Base-by-base conservation (phyloP, 2,888 invertebrate species). In the Ochropacha duplaris region DNA sequence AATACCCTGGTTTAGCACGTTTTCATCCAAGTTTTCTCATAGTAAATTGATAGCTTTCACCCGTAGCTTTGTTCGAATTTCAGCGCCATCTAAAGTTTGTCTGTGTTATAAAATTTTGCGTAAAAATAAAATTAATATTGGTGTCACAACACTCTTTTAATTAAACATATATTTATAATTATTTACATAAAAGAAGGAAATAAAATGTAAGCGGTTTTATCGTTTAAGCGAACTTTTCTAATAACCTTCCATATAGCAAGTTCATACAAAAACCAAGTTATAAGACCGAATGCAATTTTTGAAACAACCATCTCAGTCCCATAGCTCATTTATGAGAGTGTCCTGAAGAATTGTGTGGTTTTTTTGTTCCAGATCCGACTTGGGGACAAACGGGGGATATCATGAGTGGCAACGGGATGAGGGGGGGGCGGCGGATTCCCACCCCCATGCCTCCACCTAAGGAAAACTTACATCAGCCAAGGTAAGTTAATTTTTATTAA, bases 381-480 rank as follows among this genome's bases (percentile, higher is more conserved):
- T 66, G 64, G 75, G 71, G 70, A 76, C 75, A 75, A 73, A 77
- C 60, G 71, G 66, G 63, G 74, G 44, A 5, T 65, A 71, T 69
- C 74, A 90, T 91, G 91, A 89, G 85, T 77, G 83, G 77, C 66
- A 67, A 61, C 54, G 81, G 83, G 61, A 69, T 78, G 72, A 79
- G 77, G 71, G 90, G 90, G 68, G 90, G 90, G 54, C 72, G 92
- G 73, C 77, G 92, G 68, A 83, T 92, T 60, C 92, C 92, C 72
- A 92, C 92, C 57, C 92, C 92, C 9, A 89, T 92, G 91, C 92
- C 92, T 14, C 90, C 91, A 49, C 88, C 90, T 26, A 87, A 69
- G 51, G 78, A 79, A 63, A 66, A 69, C 61, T 60, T 69, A 58
- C 71, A 71, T 55, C 60, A 75, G 50, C 58, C 68, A 51, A 79